Conservation (phyloP, 2,888 invertebrate genomes). For the Odontocerum albicorne region DNA sequence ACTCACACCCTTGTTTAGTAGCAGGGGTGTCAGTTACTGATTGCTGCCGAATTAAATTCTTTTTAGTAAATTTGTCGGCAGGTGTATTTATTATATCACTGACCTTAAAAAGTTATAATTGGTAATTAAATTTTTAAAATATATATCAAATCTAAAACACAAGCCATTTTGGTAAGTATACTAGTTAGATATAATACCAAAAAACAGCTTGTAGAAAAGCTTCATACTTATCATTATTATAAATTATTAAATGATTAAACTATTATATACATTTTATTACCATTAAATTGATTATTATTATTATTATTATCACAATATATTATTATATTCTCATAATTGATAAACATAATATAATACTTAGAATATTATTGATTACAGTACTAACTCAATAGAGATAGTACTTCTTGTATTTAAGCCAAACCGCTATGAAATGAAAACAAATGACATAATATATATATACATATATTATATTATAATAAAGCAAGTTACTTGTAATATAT, state of each 20-base stretch:
- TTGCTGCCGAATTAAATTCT: conserved; percentile 35
- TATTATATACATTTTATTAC: conserved; percentile 63
- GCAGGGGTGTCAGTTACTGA: conserved; percentile 29
- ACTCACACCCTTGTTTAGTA: conserved; percentile 13
- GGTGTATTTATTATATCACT: conserved; percentile 35
- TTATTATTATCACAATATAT: conserved; percentile 56
- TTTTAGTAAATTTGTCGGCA: conserved; percentile 35
- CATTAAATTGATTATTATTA: conserved; percentile 54
- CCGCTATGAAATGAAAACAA: conserved; percentile 43
- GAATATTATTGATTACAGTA: conserved; percentile 32
- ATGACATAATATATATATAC: conserved; percentile 30
- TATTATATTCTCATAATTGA: conserved; percentile 61
- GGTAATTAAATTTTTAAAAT: conserved; percentile 34
- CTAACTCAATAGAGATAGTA: conserved; percentile 45
- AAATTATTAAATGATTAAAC: conserved; percentile 63
- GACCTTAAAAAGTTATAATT: conserved; percentile 36
- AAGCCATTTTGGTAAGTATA: conserved; percentile 55
- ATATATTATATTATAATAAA: conserved; percentile 16
- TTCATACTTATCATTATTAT: conserved; percentile 61
- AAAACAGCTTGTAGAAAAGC: conserved; percentile 62
- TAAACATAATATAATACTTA: conserved; percentile 56
- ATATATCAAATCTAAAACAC: conserved; percentile 46
- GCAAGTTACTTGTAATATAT: conserved; percentile 25
- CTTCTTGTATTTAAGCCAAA: conserved; percentile 61
- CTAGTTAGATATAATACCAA: conserved; percentile 65